Conservation (phyloP, 2,113 vertebrate species). For the Picathartes gymnocephalus region DNA sequence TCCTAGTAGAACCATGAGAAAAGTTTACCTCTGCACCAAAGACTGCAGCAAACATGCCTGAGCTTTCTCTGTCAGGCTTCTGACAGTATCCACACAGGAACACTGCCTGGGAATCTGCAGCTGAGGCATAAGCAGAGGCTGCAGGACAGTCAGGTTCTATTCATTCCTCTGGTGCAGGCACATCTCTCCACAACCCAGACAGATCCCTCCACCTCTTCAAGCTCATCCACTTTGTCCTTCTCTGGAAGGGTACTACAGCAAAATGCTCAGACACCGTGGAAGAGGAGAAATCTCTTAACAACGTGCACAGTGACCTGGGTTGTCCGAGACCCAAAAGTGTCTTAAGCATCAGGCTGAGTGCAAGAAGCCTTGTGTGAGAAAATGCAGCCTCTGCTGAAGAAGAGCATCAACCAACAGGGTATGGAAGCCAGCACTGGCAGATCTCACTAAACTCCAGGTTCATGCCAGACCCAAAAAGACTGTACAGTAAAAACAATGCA, state of each 20-base stretch:
- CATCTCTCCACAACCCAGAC: not conserved
- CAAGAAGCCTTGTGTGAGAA: not conserved
- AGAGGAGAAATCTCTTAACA: not conserved
- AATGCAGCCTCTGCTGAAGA: not conserved
- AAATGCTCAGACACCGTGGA: not conserved
- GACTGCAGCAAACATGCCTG: no score
- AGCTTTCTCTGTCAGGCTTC: no score
- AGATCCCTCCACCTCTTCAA: not conserved
- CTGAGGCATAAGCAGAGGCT: not conserved
- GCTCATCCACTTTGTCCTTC: not conserved
- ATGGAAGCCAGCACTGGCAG: not conserved
- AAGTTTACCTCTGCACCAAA: no score
- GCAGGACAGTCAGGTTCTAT: rapidly evolving
- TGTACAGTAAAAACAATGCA: rapidly evolving
- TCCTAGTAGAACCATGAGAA: no score
- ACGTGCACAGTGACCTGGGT: not conserved
- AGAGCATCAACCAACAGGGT: not conserved
- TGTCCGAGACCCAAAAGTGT: rapidly evolving
- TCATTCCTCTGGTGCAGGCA: not conserved
- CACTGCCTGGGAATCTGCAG: rapidly evolving
- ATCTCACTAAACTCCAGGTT: not conserved
- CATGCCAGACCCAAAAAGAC: not conserved
- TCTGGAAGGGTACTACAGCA: not conserved
- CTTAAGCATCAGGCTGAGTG: not conserved
- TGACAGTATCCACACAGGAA: no score